Base-by-base conservation (phyloP, 2,797 vertebrate species). In the Gymnodraco acuticeps region DNA sequence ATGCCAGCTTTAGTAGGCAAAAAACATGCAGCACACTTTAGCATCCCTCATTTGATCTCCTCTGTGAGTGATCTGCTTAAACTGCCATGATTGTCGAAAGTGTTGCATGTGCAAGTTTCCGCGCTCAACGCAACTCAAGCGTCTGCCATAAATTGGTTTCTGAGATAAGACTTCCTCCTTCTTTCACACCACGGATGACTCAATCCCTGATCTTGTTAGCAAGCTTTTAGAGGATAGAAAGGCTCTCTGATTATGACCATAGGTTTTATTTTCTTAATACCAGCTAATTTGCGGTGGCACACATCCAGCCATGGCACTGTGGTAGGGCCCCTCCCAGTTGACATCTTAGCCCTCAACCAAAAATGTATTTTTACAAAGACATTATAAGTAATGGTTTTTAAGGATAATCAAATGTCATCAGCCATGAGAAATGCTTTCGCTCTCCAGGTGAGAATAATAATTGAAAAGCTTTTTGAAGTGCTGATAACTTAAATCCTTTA, bases 61-160 rank as follows among this genome's bases (percentile, higher is more conserved):
- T 64, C 61, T n/a, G 27, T 27, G 10, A 58, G 62, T 33, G 75
- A 73, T 63, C 38, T 63, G 48, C 70, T 75, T 50, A 41, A 77
- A 73, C 71, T 73, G 77, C 72, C 68, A 45, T 41, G 64, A 82
- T 72, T 87, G 80, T 90, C 77, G 67, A 70, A 90, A 87, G 64
- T 70, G 62, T 71, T 75, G 64, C 68, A 54, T 78, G 69, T 86
- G 77, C 75, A 77, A 62, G 76, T 86, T 78, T 56, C 77, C 66
- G 62, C 61, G 54, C 64, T 63, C 66, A 77, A 79, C 58, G 52
- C 66, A 73, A 64, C 70, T 81, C 68, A 58, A 68, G 65, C 72
- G 13, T 59, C 45, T 61, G 73, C 78, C 77, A 70, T 90, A 93
- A 93, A 92, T 89, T 88, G 83, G 85, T 86, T 90, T 78, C 19